Conservation (phyloP, 2,888 invertebrate genomes). For the Idaea aversata region DNA sequence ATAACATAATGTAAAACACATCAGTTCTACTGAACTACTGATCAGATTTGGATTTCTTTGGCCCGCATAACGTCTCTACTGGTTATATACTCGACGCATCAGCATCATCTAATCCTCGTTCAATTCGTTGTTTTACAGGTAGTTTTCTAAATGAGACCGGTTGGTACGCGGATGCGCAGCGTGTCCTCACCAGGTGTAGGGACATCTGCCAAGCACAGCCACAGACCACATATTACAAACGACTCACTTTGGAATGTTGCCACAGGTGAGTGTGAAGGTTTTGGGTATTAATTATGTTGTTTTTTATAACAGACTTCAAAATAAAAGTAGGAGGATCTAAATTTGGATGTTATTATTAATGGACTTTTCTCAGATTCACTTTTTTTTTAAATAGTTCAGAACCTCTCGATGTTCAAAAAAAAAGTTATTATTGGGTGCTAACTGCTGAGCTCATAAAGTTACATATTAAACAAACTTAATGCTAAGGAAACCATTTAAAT, state of each 20-base stretch:
- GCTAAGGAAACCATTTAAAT: no score
- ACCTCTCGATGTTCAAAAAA: no score
- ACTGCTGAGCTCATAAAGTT: no score
- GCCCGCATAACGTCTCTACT: neutral
- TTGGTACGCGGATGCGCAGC: conserved; percentile 89
- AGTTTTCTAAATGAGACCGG: conserved; percentile 94
- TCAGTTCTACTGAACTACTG: no score
- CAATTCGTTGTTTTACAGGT: conserved; percentile 60
- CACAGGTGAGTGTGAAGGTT: conserved; percentile 83
- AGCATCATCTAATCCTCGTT: neutral
- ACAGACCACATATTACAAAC: conserved; percentile 79
- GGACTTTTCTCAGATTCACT: no score
- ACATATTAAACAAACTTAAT: no score
- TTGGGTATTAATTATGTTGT: neutral
- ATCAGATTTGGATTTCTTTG: no score
- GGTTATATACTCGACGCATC: neutral
- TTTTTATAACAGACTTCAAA: conserved; percentile 4
- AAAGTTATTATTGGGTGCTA: no score
- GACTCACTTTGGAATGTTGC: conserved; percentile 89
- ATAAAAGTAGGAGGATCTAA: no score
- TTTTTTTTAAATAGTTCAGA: no score
- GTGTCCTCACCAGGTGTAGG: conserved; percentile 85
- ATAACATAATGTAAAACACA: no score
- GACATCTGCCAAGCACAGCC: conserved; percentile 81
- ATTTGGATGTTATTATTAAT: no score